Percentiles rank a stretch among this genome's conserved stretches.
These are phyloP conservation scores for Drosophila arizonae DNA, from an alignment of 1,140 invertebrate genomes.

Conservation along the genomic window DNA sequence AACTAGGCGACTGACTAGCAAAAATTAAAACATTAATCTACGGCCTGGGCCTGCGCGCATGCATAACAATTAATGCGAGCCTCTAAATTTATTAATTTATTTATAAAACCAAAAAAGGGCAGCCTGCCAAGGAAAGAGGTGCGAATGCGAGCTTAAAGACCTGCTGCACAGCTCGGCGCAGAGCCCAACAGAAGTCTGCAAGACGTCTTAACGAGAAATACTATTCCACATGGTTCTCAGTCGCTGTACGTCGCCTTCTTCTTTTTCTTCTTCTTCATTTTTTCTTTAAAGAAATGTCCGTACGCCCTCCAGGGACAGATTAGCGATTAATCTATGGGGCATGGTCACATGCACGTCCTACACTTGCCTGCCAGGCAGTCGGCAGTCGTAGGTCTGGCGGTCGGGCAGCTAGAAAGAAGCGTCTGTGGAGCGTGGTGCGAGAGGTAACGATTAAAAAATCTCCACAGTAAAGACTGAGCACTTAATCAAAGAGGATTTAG, in stretches of 20 bases:
- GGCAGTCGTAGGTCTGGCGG: background rate
- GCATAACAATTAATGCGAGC: constrained; percentile 72
- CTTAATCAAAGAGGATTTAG: constrained; percentile 80
- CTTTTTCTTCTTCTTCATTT: constrained; percentile 37
- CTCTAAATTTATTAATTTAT: constrained; percentile 81
- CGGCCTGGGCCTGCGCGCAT: constrained; percentile 34
- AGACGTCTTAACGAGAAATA: constrained; percentile 51
- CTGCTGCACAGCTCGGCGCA: background rate
- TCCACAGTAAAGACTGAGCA: constrained; percentile 79
- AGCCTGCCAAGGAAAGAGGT: constrained; percentile 42
- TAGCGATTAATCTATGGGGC: constrained; percentile 81
- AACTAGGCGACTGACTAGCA: constrained; percentile 48
- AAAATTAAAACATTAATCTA: constrained; percentile 81
- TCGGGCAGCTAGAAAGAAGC: constrained; percentile 1
- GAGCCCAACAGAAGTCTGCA: constrained; percentile 36
- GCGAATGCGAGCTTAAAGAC: constrained; percentile 60
- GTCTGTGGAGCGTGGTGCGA: background rate
- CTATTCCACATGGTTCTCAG: constrained; percentile 32
- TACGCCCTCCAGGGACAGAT: constrained; percentile 81
- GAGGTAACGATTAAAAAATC: constrained; percentile 80
- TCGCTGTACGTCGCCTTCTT: constrained; percentile 1
- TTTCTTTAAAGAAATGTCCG: constrained; percentile 68
- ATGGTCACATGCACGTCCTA: constrained; percentile 69
- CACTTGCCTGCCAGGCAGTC: constrained; percentile 11
- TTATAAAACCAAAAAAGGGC: constrained; percentile 66